Base-by-base conservation (phyloP, 2,113 vertebrate species). In the Corythornis vintsioides region DNA sequence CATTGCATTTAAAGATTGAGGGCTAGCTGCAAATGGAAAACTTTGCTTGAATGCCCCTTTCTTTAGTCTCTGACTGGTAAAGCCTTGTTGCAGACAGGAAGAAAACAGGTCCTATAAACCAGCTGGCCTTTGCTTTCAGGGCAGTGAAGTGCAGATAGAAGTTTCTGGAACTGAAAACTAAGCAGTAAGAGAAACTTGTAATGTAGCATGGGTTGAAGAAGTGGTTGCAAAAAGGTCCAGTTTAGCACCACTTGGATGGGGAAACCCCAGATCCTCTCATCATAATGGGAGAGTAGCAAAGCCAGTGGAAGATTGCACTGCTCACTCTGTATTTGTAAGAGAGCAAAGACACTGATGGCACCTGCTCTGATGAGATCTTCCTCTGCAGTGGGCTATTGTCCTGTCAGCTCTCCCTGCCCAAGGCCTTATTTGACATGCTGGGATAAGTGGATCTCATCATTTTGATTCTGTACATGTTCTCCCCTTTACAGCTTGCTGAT, bases 341-440 rank as follows among this genome's bases (percentile, higher is more conserved):
- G 57, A 24, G 67, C 8, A 1, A 28, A 71, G 50, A n/a, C 89
- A 77, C 75, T 69, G 87, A 22, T 18, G 14, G 90, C 73, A 50
- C 47, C 90, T 90, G 94, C 91, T 93, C 73, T 70, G 64, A 90
- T 1, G 22, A 42, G 66, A 78, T 29, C 82, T 71, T 11, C 66
- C 72, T 55, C 66, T 47, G 75, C 81, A 40, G 52, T 33, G 45
- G 71, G 57, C 82, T 38, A 1, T 56, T 72, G 87, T 83, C 79
- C 85, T 63, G 78, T 67, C 91, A 64, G 91, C 87, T 50, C 64
- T 79, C 80, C 83, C 85, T 91, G 91, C 89, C 92, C 12, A 5
- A 5, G 83, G 89, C 87, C 9, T 17, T 35, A 3, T 83, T 53
- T 81, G 76, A 72, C 45, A 19, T 52, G 89, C 83, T 63, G 64